phyloP scores from a whole-genome alignment of 2,888 invertebrate genomes.

The Tortricodes alternella region DNA sequence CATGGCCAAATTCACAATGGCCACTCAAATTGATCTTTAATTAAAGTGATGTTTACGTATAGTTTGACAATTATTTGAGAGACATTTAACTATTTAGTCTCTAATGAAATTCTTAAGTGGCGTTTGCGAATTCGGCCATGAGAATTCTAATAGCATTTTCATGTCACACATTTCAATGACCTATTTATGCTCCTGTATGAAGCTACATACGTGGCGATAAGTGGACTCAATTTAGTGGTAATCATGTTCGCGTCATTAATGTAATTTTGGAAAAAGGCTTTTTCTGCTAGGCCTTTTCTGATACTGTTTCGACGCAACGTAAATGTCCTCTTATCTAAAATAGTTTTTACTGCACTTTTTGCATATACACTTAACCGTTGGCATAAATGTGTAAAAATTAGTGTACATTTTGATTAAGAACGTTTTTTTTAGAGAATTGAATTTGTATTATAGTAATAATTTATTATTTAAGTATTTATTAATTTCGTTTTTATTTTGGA shows the following conservation, averaged over 20 bases:
- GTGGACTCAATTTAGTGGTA: not conserved
- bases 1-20: too few relatives aligned
- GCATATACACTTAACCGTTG: constrained; percentile 24
- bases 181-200: too few relatives aligned
- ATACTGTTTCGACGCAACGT: constrained; percentile 4
- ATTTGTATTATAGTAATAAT: constrained; percentile 43
- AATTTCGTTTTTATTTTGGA: constrained; percentile 42
- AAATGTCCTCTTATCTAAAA: constrained; percentile 15
- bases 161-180: too few relatives aligned
- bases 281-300: not conserved
- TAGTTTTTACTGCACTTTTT: constrained; percentile 29
- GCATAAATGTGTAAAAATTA: constrained; percentile 29
- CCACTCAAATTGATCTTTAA: too few relatives aligned
- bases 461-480: constrained; percentile 53
- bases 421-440: constrained; percentile 35
- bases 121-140: too few relatives aligned
- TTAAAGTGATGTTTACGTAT: too few relatives aligned
- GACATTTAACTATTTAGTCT: too few relatives aligned
- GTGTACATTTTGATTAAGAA: constrained; percentile 28
- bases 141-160: too few relatives aligned
- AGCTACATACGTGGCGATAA: too few relatives aligned
- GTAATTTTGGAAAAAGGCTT: not conserved
- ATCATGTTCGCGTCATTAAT: not conserved
- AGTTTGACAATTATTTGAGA: too few relatives aligned
- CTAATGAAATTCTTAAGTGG: too few relatives aligned